These are phyloP conservation scores for Caenorhabditis auriculariae DNA, from an alignment of 2,888 invertebrate genomes.

Conservation along the genomic window DNA sequence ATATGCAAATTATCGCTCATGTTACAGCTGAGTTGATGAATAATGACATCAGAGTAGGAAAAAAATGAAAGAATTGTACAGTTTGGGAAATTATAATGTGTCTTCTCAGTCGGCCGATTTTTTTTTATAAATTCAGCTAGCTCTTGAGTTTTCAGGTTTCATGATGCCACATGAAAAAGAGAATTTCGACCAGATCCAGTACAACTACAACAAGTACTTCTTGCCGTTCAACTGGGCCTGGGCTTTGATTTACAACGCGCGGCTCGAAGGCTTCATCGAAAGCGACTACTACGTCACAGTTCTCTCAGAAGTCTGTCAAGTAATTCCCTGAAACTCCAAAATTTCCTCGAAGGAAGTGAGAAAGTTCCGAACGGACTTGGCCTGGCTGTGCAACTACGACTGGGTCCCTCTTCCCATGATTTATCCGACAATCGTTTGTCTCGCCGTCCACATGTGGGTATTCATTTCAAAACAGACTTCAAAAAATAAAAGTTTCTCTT, in stretches of 20 bases:
- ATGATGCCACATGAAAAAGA: constrained; percentile 49
- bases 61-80: too few species aligned
- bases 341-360: constrained; percentile 41
- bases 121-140: too few species aligned
- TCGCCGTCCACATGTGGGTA: constrained; percentile 47
- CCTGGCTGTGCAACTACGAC: constrained; percentile 57
- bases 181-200: constrained; percentile 49
- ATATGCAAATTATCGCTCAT: too few species aligned
- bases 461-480: too few species aligned
- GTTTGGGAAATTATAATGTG: too few species aligned
- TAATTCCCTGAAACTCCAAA: neutral
- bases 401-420: constrained; percentile 61
- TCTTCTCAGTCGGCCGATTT: too few species aligned
- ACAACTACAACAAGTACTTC: constrained; percentile 44
- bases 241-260: constrained; percentile 39
- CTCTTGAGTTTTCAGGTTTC: constrained; percentile 24
- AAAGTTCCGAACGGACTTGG: constrained; percentile 53
- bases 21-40: too few species aligned
- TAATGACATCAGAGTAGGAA: too few species aligned
- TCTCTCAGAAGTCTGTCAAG: constrained; percentile 24
- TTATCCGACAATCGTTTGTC: constrained; percentile 60
- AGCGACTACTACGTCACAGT: constrained; percentile 43
- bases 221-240: constrained; percentile 48
- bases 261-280: constrained; percentile 42
- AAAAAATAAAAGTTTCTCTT: too few species aligned